Evolutionary conservation across 1,140 invertebrate species (phyloP).

Genomic region (Diploscapter pachys): DNA sequence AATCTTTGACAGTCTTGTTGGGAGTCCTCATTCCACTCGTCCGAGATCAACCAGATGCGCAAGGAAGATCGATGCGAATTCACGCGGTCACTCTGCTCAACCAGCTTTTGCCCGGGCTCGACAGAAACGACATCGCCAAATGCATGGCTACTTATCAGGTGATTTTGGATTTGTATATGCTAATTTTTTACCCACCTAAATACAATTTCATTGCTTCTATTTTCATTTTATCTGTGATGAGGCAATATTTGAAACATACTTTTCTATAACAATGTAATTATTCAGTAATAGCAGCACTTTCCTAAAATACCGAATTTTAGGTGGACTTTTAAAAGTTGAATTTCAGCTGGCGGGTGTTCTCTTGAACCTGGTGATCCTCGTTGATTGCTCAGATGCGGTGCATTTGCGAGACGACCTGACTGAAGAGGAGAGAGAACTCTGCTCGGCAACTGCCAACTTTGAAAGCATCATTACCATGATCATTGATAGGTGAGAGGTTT

Average conservation of each 20-base stretch:
- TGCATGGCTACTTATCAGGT: conserved; percentile 66
- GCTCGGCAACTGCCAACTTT: conserved; percentile 62
- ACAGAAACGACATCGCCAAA: conserved; percentile 82
- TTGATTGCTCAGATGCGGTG: conserved; percentile 74
- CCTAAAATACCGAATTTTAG: too few species aligned
- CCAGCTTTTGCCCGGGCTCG: conserved; percentile 77
- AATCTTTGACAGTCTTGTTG: conserved; percentile 46
- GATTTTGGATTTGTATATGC: not conserved
- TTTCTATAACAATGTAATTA: too few species aligned
- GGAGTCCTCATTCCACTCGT: conserved; percentile 41
- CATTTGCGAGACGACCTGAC: conserved; percentile 69
- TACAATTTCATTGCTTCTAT: too few species aligned
- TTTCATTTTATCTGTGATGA: too few species aligned
- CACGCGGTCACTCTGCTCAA: conserved; percentile 78
- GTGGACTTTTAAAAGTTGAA: not conserved
- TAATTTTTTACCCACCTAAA: not conserved
- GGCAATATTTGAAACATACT: too few species aligned
- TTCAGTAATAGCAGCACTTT: too few species aligned
- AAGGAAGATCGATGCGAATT: conserved; percentile 62
- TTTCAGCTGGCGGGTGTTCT: conserved; percentile 76
- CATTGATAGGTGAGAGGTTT: not conserved
- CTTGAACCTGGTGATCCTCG: conserved; percentile 73
- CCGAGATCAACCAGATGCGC: conserved; percentile 64
- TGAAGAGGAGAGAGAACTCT: conserved; percentile 64
- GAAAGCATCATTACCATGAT: conserved; percentile 13